Base-by-base conservation (phyloP, 2,113 vertebrate species). In the Microtus pennsylvanicus region DNA sequence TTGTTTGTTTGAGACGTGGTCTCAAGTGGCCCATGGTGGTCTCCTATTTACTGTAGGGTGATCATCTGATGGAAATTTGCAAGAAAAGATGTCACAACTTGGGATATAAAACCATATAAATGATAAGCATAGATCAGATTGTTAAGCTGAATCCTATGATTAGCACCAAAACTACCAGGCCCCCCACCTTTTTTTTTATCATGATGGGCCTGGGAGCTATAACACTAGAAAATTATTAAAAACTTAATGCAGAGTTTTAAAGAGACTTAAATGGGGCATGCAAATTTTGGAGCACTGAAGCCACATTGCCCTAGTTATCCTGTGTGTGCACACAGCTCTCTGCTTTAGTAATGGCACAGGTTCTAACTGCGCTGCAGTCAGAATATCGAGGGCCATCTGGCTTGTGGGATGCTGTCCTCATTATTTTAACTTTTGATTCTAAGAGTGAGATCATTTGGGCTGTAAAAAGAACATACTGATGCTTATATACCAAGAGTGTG, bases 401-500 rank as follows among this genome's bases (percentile, higher is more conserved):
- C 47, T 87, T 87, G 85, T 87, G 67, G 67, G 85, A 50, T 87
- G 85, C 85, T 87, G 85, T 69, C 65, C 45, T 87, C 67, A 70
- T 70, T 70, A 70, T 52, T 72, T 70, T n/a, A 70, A 24, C 85
- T 72, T 52, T 87, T n/a, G 42, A 69, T 69, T 87, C 47, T 69
- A 52, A 72, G 85, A 52, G 67, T 72, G 65, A 26, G 67, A 87
- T 72, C 67, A 52, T 72, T 87, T 26, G 67, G 45, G 42, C 85
- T 87, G 85, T 72, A 70, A 87, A 87, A 87, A 87, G 65, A 87
- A 52, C 85, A 87, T 50, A 87, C 67, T 70, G 67, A 24, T 87
- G 63, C 28, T 87, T 87, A 35, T 69, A 87, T 87, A n/a, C 33
- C n/a, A 67, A 52, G 47, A 70, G 26, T 52, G 67, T 52, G 85